Percentiles rank a stretch among this genome's conserved stretches.
phyloP scores from a whole-genome alignment of 1,140 invertebrate genomes.

The Pseudomyrmex cubaensis region DNA sequence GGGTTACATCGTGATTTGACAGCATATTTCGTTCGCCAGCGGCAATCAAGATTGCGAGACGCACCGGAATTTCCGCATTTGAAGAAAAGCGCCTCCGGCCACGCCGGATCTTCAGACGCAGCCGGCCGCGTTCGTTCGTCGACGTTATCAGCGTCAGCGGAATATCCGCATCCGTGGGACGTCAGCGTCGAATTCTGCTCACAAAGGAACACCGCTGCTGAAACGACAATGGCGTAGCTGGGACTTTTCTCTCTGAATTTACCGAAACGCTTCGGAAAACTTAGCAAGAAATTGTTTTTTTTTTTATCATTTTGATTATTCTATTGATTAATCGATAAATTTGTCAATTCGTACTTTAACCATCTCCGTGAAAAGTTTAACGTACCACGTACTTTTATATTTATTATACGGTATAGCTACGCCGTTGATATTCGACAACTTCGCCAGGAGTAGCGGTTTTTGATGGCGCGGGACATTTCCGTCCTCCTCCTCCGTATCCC shows the following conservation, averaged over 20 bases:
- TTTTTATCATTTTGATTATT: too few species aligned
- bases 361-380: too few species aligned
- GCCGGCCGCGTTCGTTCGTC: conserved; percentile 1
- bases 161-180: conserved; percentile 41
- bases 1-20: conserved; percentile 1
- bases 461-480: conserved; percentile 12
- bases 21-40: conserved; percentile 25
- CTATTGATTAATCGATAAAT: too few species aligned
- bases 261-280: too few species aligned
- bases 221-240: conserved; percentile 17
- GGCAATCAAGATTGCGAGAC: conserved; percentile 36
- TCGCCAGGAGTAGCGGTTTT: conserved; percentile 26
- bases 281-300: too few species aligned
- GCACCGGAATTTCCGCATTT: conserved; percentile 49
- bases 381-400: background rate
- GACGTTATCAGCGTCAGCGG: conserved; percentile 47
- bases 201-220: conserved; percentile 37
- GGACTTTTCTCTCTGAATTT: background rate
- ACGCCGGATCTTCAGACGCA: conserved; percentile 25
- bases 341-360: too few species aligned
- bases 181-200: conserved; percentile 35
- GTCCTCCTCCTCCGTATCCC: background rate
- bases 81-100: conserved; percentile 25
- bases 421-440: conserved; percentile 20
- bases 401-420: background rate